A percentile compares a stretch with the other conserved stretches of the same genome.
These are phyloP conservation scores for Penelope pileata DNA, from an alignment of 2,113 vertebrate genomes.

Conservation along the genomic window DNA sequence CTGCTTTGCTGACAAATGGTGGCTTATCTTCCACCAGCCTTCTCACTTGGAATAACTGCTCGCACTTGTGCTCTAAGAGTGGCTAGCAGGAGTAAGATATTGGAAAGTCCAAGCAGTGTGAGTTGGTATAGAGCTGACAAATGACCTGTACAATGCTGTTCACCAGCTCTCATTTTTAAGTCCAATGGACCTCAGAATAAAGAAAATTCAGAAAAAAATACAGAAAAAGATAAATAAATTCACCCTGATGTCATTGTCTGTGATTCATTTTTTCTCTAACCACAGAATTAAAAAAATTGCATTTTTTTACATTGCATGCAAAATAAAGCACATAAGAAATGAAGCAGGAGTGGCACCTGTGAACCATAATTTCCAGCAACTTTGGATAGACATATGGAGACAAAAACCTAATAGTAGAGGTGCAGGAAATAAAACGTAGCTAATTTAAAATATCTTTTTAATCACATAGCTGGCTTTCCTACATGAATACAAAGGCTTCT, in stretches of 20 bases:
- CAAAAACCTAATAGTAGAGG: background rate
- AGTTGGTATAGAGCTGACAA: background rate
- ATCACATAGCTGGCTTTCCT: constrained; percentile 10
- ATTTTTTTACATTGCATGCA: background rate
- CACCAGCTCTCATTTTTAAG: background rate
- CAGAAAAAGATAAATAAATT: too few species aligned
- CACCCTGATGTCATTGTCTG: too few species aligned
- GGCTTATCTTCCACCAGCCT: background rate
- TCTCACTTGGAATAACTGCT: background rate
- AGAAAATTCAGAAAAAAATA: too few species aligned
- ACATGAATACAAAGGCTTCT: constrained; percentile 12
- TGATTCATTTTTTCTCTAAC: too few species aligned
- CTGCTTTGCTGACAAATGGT: too few species aligned
- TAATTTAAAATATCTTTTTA: constrained; percentile 57
- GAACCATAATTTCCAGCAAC: constrained; percentile 6
- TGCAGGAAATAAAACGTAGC: constrained; percentile 46
- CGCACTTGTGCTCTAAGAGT: too few species aligned
- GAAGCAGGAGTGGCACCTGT: background rate
- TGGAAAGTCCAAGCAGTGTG: background rate
- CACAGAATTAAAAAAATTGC: too few species aligned
- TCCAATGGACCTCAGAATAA: too few species aligned
- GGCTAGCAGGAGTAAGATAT: background rate
- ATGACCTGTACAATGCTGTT: background rate
- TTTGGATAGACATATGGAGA: background rate
- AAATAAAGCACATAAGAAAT: background rate